A percentile compares a stretch with the other conserved stretches of the same genome.
Evolutionary conservation across 1,140 invertebrate species (phyloP).

Genomic region (Eulimnadia texana): DNA sequence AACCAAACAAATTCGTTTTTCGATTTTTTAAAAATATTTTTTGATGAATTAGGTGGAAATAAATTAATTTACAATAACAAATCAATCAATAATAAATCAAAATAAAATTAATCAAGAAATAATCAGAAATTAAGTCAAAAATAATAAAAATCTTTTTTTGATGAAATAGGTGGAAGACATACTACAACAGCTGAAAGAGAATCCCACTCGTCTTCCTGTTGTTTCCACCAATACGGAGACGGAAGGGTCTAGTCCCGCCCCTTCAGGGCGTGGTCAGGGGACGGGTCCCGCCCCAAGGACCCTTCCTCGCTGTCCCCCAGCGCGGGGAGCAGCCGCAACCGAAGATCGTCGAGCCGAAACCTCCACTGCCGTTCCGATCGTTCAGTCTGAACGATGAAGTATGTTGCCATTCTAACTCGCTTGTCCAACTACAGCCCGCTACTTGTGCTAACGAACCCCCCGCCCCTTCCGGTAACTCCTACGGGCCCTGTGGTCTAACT

Average conservation of each 20-base stretch:
- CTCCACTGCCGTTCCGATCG: neutral
- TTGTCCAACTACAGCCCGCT: constrained; percentile 12
- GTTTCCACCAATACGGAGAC: constrained; percentile 26
- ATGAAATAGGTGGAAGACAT: constrained; percentile 51
- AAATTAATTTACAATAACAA: too few relatives aligned
- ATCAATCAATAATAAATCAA: too few relatives aligned
- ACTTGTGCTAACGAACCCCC: neutral
- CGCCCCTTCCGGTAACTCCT: constrained; percentile 7
- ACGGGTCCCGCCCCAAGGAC: constrained; percentile 25
- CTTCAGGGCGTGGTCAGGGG: constrained; percentile 33
- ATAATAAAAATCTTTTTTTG: neutral
- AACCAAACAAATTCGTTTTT: neutral
- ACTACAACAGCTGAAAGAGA: constrained; percentile 60
- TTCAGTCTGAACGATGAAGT: neutral
- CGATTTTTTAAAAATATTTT: too few relatives aligned
- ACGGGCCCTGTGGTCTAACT: neutral
- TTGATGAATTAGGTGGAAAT: too few relatives aligned
- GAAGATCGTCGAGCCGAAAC: neutral
- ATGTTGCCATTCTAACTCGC: constrained; percentile 16
- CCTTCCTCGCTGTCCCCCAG: constrained; percentile 17
- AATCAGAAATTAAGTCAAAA: neutral
- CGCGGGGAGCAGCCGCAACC: constrained; percentile 22
- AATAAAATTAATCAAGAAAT: too few relatives aligned
- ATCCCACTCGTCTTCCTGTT: constrained; percentile 51
- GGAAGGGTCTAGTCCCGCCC: constrained; percentile 28